A percentile compares a stretch with the other conserved stretches of the same genome.
phyloP scores from a whole-genome alignment of 2,113 vertebrate genomes.

The Phylloscopus trochiloides region DNA sequence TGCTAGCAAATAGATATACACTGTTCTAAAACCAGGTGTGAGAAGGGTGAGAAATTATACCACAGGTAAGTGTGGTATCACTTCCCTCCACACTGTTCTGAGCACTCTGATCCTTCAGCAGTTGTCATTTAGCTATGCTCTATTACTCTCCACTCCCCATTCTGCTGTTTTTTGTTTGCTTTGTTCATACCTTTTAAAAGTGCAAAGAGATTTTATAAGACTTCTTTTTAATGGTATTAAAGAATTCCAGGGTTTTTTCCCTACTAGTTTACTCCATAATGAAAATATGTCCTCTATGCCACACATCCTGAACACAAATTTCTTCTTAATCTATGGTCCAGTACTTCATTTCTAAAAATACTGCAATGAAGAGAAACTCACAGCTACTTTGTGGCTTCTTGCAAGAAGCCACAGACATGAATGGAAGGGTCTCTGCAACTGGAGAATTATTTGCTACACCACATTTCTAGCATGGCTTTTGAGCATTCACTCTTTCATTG shows the following conservation, averaged over 20 bases:
- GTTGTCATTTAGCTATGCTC: not conserved
- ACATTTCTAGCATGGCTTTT: not conserved
- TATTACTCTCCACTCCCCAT: not conserved
- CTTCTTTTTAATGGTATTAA: not conserved
- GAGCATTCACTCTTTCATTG: not conserved
- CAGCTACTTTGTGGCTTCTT: constrained; percentile 47
- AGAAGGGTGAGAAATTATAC: not conserved
- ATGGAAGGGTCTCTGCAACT: constrained; percentile 21
- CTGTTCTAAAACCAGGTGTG: not conserved
- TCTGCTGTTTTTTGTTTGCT: not conserved
- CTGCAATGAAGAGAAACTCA: constrained; percentile 23
- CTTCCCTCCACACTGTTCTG: not conserved
- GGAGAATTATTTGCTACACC: constrained; percentile 22
- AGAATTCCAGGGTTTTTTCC: not conserved
- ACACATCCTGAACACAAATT: constrained; percentile 34
- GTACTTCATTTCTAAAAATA: constrained; percentile 55
- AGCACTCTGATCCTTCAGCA: not conserved
- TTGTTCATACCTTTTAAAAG: not conserved
- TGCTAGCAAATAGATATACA: not conserved
- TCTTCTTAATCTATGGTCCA: not conserved
- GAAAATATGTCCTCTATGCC: constrained; percentile 4
- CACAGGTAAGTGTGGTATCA: not conserved
- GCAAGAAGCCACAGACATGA: constrained; percentile 31
- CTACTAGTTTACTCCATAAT: not conserved
- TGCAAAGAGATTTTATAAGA: not conserved